Base-by-base conservation (phyloP, 2,113 vertebrate genomes). In the Bubalus kerabau region DNA sequence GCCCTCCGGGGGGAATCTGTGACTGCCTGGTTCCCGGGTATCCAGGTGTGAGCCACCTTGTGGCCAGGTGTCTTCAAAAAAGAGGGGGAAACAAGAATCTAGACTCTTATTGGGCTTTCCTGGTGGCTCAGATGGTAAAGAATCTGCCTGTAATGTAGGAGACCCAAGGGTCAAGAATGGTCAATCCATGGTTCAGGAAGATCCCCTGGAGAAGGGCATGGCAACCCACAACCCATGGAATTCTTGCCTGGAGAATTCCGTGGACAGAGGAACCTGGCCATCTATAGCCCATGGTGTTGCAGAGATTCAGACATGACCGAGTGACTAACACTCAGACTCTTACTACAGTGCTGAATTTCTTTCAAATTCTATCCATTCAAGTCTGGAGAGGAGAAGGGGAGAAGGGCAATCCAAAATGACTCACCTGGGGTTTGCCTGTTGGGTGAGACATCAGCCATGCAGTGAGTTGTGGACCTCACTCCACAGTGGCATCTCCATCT, bases 1-100 rank as follows among this genome's bases (percentile, higher is more conserved):
- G 4, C 5, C 14, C 14, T 3, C 11, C 6, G 4, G 28, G 4
- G 19, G 48, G 12, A n/a, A 32, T 0, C 67, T 59, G 10, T 1
- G 3, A 13, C 24, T 23, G 0, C n/a, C 36, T 9, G 13, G 2
- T 11, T 52, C 36, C 71, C 71, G 28, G 28, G 3, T 50, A 16
- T 2, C 59, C 30, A 48, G 46, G n/a, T 86, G 50, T n/a, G 24
- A 54, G 8, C 74, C 50, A 54, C 48, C 17, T 48, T 28, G 10
- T 6, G 32, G 26, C 21, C 78, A 84, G 7, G 3, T 54, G 3
- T 86, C 85, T 94, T 82, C 83, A 67, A n/a, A 16, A 76, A 46
- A 43, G 30, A 48, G 17, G 16, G 5, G 9, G 14, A 46, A 12
- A n/a, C 8, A 10, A 52, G 43, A 60, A 56, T 40, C 21, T 7